phyloP scores from a whole-genome alignment of 2,113 vertebrate species.

The Indri indri region DNA sequence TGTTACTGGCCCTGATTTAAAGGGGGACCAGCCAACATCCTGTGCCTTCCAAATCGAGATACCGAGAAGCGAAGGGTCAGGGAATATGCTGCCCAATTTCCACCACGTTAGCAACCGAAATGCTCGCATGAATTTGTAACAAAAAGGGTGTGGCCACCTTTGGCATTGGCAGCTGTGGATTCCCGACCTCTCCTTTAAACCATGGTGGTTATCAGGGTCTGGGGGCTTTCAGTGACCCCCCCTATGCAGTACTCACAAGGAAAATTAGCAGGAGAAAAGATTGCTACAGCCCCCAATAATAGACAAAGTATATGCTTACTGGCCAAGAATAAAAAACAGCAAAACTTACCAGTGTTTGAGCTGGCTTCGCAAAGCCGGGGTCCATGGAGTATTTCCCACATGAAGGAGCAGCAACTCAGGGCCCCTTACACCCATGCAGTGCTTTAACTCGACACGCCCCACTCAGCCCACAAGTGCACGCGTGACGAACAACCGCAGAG shows the following conservation, averaged over 20 bases:
- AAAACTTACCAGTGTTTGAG: neutral
- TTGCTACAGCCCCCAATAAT: accelerated
- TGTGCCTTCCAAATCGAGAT: neutral
- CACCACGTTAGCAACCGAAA: neutral
- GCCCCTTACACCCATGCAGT: neutral
- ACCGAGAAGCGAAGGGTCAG: neutral
- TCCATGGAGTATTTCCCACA: too few species aligned
- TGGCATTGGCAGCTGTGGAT: neutral
- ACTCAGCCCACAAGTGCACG: neutral
- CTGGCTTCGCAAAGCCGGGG: neutral
- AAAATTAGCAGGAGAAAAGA: neutral
- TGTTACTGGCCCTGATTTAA: neutral
- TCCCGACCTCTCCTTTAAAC: neutral
- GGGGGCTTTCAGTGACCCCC: neutral
- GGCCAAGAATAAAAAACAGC: neutral
- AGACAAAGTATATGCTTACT: neutral
- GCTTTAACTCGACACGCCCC: too few species aligned
- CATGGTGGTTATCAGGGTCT: neutral
- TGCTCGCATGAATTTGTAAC: neutral
- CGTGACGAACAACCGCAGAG: neutral
- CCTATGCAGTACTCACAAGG: neutral
- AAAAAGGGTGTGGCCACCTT: neutral
- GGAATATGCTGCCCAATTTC: neutral
- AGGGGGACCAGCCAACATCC: neutral
- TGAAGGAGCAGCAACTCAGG: too few species aligned